Conservation (phyloP, 2,113 vertebrate species). For the Paramormyrops kingsleyae region DNA sequence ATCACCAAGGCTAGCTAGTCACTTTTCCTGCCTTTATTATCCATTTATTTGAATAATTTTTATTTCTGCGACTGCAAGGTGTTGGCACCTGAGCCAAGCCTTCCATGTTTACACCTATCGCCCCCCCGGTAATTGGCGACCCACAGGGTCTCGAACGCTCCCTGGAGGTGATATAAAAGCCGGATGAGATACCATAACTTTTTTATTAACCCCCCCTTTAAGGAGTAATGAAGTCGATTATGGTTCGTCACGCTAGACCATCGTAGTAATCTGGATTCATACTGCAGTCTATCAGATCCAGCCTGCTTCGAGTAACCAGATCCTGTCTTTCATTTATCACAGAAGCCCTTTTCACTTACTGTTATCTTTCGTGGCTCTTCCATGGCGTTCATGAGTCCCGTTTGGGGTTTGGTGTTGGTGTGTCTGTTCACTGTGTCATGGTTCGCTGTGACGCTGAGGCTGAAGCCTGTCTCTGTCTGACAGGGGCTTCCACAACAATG, state of each 20-base stretch:
- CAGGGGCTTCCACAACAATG: constrained; percentile 95
- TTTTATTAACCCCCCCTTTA: neutral
- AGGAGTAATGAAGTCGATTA: neutral
- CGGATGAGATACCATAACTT: neutral
- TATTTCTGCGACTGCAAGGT: neutral
- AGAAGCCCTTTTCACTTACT: neutral
- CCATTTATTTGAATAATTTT: neutral
- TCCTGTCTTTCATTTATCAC: neutral
- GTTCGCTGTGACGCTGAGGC: neutral
- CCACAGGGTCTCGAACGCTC: neutral
- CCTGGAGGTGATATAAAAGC: neutral
- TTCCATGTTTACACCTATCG: neutral
- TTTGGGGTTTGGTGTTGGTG: neutral
- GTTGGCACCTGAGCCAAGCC: neutral
- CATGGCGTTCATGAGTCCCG: neutral
- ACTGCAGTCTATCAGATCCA: neutral
- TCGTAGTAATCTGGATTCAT: neutral
- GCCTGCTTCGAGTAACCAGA: neutral
- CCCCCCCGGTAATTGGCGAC: neutral
- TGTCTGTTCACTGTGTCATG: neutral
- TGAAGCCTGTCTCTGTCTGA: constrained; percentile 32
- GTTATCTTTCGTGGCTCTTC: neutral
- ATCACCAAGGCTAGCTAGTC: neutral
- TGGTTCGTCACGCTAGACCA: neutral
- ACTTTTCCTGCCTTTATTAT: neutral